Evolutionary conservation across 2,113 vertebrate species (phyloP), one percentile per base, ranked within the genome.

Genomic region (Diphyllodes magnificus): DNA sequence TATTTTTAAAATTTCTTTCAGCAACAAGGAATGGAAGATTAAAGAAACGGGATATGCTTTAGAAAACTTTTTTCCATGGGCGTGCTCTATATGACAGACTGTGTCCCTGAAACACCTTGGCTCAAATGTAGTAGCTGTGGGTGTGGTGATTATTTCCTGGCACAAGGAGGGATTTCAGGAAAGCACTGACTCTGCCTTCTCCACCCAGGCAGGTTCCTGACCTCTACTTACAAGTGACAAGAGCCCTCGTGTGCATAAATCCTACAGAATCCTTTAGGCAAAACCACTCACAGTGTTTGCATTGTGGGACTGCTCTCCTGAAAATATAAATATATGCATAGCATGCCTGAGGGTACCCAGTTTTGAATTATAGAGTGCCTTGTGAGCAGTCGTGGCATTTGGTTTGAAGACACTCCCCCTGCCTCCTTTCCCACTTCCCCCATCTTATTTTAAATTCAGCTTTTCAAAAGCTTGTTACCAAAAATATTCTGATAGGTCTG

Each of bases 111-210:
- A 95, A 93, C 90, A 83, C 61, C 96, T 97, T 95, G 93, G 96
- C 96, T 96, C 90, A 68, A 42, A 65, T 91, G 90, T 92, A 85
- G 90, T 81, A 90, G 72, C 73, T 72, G 44, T 94, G 97, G 96
- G 91, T 93, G 95, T 70, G 87, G 96, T 90, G 94, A 95, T 91
- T 92, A 75, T 97, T 98, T 97, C 96, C 97, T 96, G 96, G 96
- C 95, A 93, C 86, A 94, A 96, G 88, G 79, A 93, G 39, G 59
- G 94, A 95, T 93, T 97, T 97, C 93, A 97, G 96, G 97, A 96
- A 97, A 97, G 84, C 65, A 53, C 83, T 97, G 88, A 90, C 75
- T 95, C 86, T 96, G 51, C n/a, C 63, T 97, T 80, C 96, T 96
- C 91, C 93, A 95, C 94, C 92, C 96, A 94, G 82, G 72, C 81